Evolutionary conservation across 2,888 invertebrate genomes (phyloP), one percentile per base, ranked within the genome.

Genomic region (Aleiodes alternator): DNA sequence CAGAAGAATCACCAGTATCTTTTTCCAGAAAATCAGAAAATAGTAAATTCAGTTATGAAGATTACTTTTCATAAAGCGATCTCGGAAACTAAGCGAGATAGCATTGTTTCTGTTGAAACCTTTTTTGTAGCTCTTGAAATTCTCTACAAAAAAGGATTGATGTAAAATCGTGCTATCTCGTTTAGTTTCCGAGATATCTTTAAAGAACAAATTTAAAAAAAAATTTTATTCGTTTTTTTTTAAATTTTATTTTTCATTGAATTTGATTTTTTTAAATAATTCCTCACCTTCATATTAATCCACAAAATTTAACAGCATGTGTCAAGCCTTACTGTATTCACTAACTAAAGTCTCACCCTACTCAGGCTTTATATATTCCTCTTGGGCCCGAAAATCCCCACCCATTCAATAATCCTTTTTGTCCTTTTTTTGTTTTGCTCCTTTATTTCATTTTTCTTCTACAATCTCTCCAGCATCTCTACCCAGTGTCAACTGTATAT

Each of bases 331-430:
- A 77, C 79, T 80, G 79, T 80, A 79, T 80, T 80, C 77, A 85
- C 85, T 85, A 85, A 84, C 82, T 78, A 79, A 82, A 83, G 81
- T 84, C 83, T 81, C 79, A 81, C 77, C 81, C 82, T 78, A 80
- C 81, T 80, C 79, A 79, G 80, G 82, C 82, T 86, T 79, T 86
- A 86, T 86, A 86, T 83, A 85, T 85, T 82, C 85, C 56, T 75
- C 74, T 57, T 78, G 80, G 78, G 79, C 80, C 82, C 73, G 55
- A 80, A 82, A 80, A 34, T 79, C 83, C 84, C 83, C 84, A 80
- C 82, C 81, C 34, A 43, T 70, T 12, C 51, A 64, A 31, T 51
- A 70, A 72, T 64, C 48, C 16, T 50, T 59, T 59, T 74, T 51
- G 12, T 8, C 7, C 59, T 73, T 72, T 73, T 74, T 75, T 29